Evolutionary conservation across 2,888 invertebrate species (phyloP).

Genomic region (Andrena chrysosceles): DNA sequence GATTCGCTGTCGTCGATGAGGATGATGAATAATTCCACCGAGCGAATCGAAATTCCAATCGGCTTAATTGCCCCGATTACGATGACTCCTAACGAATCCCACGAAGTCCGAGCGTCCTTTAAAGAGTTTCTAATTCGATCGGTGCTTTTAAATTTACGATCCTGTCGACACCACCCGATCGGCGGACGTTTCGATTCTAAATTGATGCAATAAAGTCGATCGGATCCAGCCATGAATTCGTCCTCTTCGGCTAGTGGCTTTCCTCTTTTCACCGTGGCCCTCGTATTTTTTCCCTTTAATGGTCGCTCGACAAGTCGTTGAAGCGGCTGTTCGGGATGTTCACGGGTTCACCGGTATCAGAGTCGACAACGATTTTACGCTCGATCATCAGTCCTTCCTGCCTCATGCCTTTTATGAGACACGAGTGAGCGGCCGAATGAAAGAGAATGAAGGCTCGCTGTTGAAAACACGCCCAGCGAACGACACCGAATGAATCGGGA

Average conservation of each 20-base stretch:
- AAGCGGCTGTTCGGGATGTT: slow-evolving; percentile 64
- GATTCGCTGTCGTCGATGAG: neutral
- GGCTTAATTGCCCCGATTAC: neutral
- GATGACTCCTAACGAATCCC: slow-evolving; percentile 3
- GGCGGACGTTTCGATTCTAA: slow-evolving; percentile 13
- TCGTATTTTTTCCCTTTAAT: slow-evolving; percentile 45
- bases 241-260: slow-evolving; percentile 10
- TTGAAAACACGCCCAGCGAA: slow-evolving; percentile 53
- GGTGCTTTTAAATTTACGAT: slow-evolving; percentile 1
- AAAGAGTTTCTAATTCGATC: neutral
- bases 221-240: neutral
- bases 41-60: neutral
- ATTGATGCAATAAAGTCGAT: slow-evolving; percentile 12
- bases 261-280: slow-evolving; percentile 11
- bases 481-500: slow-evolving; percentile 20
- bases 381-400: slow-evolving; percentile 26
- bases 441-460: slow-evolving; percentile 6
- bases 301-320: slow-evolving; percentile 66
- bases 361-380: slow-evolving; percentile 46
- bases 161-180: slow-evolving; percentile 10
- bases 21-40: neutral
- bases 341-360: slow-evolving; percentile 10
- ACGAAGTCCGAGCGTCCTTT: neutral
- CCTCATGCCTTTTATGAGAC: slow-evolving; percentile 43
- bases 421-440: neutral